Percentiles rank a stretch among this genome's conserved stretches.
These are phyloP conservation scores for Erythrolamprus reginae DNA, from an alignment of 2,113 vertebrate species.

Conservation along the genomic window DNA sequence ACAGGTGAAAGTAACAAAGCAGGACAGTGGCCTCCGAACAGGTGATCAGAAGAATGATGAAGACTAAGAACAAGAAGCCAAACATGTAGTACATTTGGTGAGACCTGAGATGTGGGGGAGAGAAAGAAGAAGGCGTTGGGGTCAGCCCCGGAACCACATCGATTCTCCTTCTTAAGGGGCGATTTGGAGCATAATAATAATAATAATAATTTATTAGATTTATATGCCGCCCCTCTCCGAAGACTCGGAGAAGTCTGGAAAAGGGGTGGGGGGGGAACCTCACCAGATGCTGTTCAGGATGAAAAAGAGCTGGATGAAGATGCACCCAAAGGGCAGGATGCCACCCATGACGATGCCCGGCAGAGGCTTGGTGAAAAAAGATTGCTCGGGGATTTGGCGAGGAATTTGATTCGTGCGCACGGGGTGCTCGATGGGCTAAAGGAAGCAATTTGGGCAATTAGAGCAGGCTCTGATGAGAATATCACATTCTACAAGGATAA, in stretches of 20 bases:
- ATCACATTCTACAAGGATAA: neutral
- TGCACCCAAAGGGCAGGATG: conserved; percentile 88
- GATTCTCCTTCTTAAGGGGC: neutral
- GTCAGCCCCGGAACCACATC: neutral
- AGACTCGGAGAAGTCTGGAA: too few relatives aligned
- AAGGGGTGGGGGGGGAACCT: neutral
- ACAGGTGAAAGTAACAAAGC: conserved; percentile 89
- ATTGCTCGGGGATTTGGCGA: conserved; percentile 80
- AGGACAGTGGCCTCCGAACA: conserved; percentile 88
- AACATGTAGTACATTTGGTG: conserved; percentile 95
- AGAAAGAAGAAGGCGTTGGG: neutral
- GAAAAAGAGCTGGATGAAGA: conserved; percentile 93
- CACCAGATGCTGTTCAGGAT: conserved; percentile 93
- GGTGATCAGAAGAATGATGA: conserved; percentile 87
- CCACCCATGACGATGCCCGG: conserved; percentile 86
- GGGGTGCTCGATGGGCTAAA: conserved; percentile 81
- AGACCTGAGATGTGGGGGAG: conserved; percentile 75
- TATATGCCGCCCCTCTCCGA: too few relatives aligned
- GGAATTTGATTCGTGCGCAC: conserved; percentile 86
- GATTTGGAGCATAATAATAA: neutral
- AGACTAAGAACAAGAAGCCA: conserved; percentile 88
- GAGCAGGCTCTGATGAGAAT: neutral
- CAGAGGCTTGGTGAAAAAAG: conserved; percentile 81
- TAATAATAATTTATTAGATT: too few relatives aligned
- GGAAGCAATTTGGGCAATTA: neutral